Percentiles rank a stretch among this genome's conserved stretches.
These are phyloP conservation scores for Psittacula derbiana DNA, from an alignment of 2,797 vertebrate species.

Conservation along the genomic window DNA sequence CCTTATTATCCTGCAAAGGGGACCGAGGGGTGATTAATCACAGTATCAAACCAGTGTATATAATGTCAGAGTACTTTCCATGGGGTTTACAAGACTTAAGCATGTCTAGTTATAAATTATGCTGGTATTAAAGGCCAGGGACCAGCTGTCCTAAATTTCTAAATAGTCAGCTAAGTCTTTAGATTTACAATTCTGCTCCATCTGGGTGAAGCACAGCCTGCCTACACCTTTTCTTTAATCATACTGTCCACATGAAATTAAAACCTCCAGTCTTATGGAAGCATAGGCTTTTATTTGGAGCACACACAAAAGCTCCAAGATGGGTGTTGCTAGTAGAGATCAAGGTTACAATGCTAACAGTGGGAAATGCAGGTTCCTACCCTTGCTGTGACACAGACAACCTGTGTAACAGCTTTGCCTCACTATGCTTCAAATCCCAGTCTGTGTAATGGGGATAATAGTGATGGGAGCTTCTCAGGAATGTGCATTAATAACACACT, in stretches of 20 bases:
- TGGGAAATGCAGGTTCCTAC: background rate
- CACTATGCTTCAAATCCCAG: background rate
- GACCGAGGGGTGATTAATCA: conserved; percentile 39
- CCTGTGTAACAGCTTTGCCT: background rate
- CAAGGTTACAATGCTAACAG: background rate
- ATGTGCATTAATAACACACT: background rate
- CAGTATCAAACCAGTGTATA: conserved; percentile 48
- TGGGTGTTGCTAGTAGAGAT: background rate
- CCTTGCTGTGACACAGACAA: background rate
- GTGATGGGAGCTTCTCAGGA: background rate
- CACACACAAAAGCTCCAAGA: background rate
- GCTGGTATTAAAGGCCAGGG: conserved; percentile 52
- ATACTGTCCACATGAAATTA: background rate
- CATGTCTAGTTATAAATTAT: conserved; percentile 50
- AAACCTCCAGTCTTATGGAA: background rate
- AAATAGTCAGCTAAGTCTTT: conserved; percentile 44
- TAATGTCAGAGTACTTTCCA: conserved; percentile 58
- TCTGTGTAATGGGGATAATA: background rate
- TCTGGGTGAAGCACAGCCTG: conserved; percentile 34
- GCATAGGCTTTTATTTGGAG: background rate
- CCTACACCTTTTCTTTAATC: conserved; percentile 56
- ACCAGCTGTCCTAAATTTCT: conserved; percentile 63
- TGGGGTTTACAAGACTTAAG: conserved; percentile 53
- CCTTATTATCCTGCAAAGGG: conserved; percentile 32
- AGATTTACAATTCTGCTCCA: conserved; percentile 47